Evolutionary conservation across 2,888 invertebrate species (phyloP).

Genomic region (Drosophila trichaetosa): DNA sequence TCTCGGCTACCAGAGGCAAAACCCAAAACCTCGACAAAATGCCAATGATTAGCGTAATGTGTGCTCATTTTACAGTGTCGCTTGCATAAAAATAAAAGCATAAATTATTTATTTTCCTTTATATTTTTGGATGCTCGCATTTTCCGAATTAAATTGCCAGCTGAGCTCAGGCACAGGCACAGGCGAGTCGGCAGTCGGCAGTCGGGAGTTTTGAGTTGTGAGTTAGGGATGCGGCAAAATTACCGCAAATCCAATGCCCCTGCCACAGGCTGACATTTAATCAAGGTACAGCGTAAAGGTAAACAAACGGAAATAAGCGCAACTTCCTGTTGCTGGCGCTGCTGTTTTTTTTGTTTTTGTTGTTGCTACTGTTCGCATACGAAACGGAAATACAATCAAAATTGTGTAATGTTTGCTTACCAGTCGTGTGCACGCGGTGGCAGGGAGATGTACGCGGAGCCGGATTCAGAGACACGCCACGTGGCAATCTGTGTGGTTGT

Average conservation of each 20-base stretch:
- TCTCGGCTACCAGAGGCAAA: no score
- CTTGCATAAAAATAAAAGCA: constrained; percentile 31
- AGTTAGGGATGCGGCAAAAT: constrained; percentile 6
- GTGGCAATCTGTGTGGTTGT: constrained; percentile 17
- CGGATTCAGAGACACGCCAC: constrained; percentile 7
- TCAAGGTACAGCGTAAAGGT: constrained; percentile 77
- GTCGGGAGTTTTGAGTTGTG: background rate
- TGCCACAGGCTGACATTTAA: constrained; percentile 71
- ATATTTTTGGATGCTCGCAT: constrained; percentile 16
- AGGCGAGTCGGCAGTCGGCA: background rate
- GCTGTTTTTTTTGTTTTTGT: constrained; percentile 32
- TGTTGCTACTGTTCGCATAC: constrained; percentile 64
- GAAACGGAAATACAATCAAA: constrained; percentile 80
- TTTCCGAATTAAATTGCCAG: constrained; percentile 44
- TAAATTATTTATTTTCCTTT: constrained; percentile 39
- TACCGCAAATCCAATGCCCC: constrained; percentile 41
- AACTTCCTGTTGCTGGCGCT: constrained; percentile 75
- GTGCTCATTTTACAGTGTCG: constrained; percentile 27
- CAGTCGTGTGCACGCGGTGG: constrained; percentile 21
- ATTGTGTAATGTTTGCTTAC: constrained; percentile 78
- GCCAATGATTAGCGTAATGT: constrained; percentile 46
- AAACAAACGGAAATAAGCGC: constrained; percentile 81
- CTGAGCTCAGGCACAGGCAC: constrained; percentile 9
- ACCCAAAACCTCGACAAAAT: background rate
- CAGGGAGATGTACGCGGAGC: background rate